Conservation (phyloP, 2,888 invertebrate genomes). For the Folsomia manolachei region DNA sequence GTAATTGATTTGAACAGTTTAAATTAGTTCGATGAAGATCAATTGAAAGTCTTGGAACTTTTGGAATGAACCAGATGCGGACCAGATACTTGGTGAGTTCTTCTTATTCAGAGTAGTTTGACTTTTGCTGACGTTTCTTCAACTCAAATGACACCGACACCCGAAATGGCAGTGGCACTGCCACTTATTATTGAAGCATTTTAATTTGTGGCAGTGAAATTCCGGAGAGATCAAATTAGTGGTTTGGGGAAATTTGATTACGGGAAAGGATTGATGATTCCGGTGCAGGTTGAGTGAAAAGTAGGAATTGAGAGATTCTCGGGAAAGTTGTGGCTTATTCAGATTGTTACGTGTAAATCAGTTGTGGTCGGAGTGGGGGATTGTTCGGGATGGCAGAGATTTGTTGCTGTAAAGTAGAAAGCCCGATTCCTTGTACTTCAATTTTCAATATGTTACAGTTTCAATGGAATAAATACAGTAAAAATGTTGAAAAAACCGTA, state of each 20-base stretch:
- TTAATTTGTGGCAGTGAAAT: neutral
- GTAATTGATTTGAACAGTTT: neutral
- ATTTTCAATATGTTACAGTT: too few species aligned
- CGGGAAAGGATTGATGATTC: too few species aligned
- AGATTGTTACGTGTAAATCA: neutral
- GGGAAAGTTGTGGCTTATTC: neutral
- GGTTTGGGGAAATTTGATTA: neutral
- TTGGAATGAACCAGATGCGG: neutral
- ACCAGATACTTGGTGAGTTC: neutral
- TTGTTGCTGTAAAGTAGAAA: too few species aligned
- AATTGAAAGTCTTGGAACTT: neutral
- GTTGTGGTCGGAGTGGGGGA: neutral
- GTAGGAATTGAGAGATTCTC: neutral
- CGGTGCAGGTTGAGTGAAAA: neutral
- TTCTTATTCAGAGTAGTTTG: too few species aligned
- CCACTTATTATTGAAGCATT: too few species aligned
- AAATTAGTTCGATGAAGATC: neutral
- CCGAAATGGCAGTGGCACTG: neutral
- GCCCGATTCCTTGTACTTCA: too few species aligned
- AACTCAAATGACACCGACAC: too few species aligned
- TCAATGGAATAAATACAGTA: too few species aligned
- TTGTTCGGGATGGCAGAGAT: neutral
- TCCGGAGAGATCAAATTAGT: neutral
- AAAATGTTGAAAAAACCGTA: too few species aligned
- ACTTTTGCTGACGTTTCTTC: too few species aligned